Evolutionary conservation across 2,113 vertebrate genomes (phyloP).

Genomic region (Tichodroma muraria): DNA sequence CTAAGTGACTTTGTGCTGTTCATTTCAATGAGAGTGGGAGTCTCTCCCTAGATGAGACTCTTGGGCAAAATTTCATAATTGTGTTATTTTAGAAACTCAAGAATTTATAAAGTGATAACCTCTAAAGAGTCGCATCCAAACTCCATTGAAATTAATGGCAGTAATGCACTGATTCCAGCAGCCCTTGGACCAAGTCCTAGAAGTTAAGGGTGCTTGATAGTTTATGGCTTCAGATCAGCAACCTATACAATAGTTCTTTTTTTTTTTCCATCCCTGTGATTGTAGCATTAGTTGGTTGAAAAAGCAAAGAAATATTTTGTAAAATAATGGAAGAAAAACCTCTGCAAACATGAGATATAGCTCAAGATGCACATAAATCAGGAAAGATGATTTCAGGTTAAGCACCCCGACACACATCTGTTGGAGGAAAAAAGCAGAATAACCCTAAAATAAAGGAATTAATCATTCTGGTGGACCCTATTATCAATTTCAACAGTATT

Average conservation of each 20-base stretch:
- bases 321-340: neutral
- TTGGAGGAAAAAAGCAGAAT: neutral
- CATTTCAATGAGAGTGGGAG: neutral
- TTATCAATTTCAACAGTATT: neutral
- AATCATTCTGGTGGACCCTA: neutral
- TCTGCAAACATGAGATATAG: neutral
- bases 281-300: neutral
- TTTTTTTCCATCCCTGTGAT: neutral
- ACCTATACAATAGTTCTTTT: neutral
- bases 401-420: neutral
- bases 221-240: constrained; percentile 26
- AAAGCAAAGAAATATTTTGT: neutral
- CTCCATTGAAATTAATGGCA: constrained; percentile 23
- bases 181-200: constrained; percentile 15
- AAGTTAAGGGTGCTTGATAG: constrained; percentile 1
- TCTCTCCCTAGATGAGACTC: neutral
- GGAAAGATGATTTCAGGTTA: neutral
- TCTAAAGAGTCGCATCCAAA: neutral
- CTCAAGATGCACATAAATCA: neutral
- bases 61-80: neutral
- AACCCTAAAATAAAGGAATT: neutral
- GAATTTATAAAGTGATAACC: neutral
- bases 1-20: neutral
- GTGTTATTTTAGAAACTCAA: neutral
- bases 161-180: neutral